Evolutionary conservation across 1,140 invertebrate genomes (phyloP).

Genomic region (Mycetomoellerius zeteki): DNA sequence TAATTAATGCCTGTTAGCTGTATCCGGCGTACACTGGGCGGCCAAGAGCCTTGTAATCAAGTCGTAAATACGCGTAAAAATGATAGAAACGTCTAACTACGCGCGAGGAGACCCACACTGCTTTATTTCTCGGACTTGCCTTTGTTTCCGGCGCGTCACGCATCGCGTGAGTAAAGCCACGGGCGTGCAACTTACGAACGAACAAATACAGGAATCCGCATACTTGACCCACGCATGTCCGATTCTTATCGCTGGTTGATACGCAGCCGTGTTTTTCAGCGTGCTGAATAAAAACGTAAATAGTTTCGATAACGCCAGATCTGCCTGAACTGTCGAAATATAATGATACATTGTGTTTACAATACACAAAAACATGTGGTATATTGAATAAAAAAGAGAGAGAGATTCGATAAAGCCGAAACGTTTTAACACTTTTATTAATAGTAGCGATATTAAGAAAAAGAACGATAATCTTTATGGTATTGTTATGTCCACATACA

Average conservation of each 20-base stretch:
- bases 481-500: conserved; percentile 54
- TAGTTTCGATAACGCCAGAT: background rate
- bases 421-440: background rate
- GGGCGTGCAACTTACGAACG: conserved; percentile 22
- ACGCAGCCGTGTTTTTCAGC: conserved; percentile 6
- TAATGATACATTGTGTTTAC: background rate
- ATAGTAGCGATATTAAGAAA: conserved; percentile 41
- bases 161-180: conserved; percentile 34
- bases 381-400: background rate
- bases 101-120: conserved; percentile 7
- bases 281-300: background rate
- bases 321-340: background rate
- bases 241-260: conserved; percentile 46
- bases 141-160: conserved; percentile 28
- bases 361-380: background rate
- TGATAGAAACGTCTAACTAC: conserved; percentile 61
- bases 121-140: conserved; percentile 30
- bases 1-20: conserved; percentile 72
- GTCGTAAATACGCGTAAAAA: conserved; percentile 73
- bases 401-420: conserved; percentile 12
- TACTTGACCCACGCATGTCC: background rate
- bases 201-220: background rate
- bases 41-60: conserved; percentile 70
- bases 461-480: background rate
- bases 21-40: conserved; percentile 44